Evolutionary conservation across 2,113 vertebrate species (phyloP).

Genomic region (Micronycteris hirsuta): DNA sequence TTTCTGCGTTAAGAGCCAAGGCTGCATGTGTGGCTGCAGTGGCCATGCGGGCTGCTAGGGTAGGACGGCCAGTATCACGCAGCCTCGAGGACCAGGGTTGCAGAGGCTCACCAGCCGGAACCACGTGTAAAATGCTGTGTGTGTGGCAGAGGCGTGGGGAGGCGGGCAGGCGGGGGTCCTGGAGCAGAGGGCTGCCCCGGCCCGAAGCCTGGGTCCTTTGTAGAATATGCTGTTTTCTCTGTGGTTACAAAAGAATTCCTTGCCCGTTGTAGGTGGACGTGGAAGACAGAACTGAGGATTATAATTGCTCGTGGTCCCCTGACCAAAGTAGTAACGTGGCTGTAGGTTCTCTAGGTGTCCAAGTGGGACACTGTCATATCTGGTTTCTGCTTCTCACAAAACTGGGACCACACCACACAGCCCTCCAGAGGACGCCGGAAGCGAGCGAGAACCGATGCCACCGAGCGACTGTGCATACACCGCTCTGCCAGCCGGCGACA

Average conservation of each 20-base stretch:
- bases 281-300: background rate
- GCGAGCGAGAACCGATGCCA: background rate
- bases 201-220: no score
- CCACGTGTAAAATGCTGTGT: no score
- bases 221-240: no score
- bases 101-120: background rate
- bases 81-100: background rate
- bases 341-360: background rate
- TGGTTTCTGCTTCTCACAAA: background rate
- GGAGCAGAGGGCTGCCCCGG: no score
- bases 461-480: background rate
- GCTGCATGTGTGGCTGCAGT: background rate
- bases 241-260: no score
- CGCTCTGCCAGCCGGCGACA: background rate
- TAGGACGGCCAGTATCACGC: background rate
- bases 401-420: background rate
- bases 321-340: background rate
- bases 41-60: background rate
- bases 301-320: background rate
- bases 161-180: no score
- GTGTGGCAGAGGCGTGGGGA: no score
- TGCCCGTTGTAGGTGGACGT: no score
- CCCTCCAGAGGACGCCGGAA: background rate
- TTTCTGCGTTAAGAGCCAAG: background rate
- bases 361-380: background rate